A percentile compares a stretch with the other conserved stretches of the same genome.
These are phyloP conservation scores for Holacanthus passer DNA, from an alignment of 2,113 vertebrate genomes.

Conservation along the genomic window DNA sequence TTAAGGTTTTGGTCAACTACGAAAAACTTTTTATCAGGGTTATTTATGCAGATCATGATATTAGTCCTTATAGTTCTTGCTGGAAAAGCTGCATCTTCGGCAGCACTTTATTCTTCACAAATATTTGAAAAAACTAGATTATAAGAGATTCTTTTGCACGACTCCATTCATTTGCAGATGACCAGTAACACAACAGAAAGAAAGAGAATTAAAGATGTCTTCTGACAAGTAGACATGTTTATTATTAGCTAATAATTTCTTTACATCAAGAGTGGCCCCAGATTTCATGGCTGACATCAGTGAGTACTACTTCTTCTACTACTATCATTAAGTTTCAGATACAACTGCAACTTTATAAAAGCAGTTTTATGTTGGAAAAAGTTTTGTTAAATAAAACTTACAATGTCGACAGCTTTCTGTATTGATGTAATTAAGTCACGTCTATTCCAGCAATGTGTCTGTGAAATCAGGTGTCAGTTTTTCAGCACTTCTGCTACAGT, in stretches of 20 bases:
- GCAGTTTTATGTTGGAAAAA: neutral
- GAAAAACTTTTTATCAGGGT: neutral
- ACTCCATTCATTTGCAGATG: neutral
- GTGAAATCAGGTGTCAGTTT: conserved; percentile 3
- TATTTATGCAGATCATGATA: neutral
- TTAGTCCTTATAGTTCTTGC: neutral
- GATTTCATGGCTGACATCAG: neutral
- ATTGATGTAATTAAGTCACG: conserved; percentile 1
- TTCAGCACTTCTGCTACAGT: neutral
- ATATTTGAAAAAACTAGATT: neutral
- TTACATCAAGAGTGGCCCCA: neutral
- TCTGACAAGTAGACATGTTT: neutral
- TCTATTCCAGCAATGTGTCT: conserved; percentile 12
- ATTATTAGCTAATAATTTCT: neutral
- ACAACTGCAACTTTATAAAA: neutral
- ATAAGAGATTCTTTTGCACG: neutral
- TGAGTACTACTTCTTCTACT: neutral
- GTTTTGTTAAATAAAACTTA: neutral
- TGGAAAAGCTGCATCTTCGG: neutral
- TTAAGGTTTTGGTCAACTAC: neutral
- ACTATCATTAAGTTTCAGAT: neutral
- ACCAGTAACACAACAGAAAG: neutral
- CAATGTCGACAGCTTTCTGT: conserved; percentile 11
- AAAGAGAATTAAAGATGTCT: neutral
- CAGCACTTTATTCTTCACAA: neutral